Base-by-base conservation (phyloP, 2,113 vertebrate genomes). In the Chunga burmeisteri region DNA sequence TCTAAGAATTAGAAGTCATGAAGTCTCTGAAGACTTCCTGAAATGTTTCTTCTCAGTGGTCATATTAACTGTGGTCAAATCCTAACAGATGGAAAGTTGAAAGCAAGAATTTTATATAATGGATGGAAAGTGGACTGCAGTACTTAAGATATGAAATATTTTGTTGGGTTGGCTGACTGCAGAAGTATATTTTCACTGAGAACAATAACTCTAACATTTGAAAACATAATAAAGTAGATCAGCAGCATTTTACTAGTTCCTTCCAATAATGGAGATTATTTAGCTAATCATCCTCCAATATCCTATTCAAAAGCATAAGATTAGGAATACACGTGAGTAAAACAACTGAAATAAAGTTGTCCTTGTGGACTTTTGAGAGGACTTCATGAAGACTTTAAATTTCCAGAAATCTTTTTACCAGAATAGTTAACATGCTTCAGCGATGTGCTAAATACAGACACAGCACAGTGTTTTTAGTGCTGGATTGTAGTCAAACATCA, bases 401-500 rank as follows among this genome's bases (percentile, higher is more conserved):
- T 96, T 91, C 72, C 59, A 86, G 67, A 62, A 62, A 50, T 74
- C 23, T 67, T 92, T 96, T 94, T 84, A 74, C 47, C 75, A 52
- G 85, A 94, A 93, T 95, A 88, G 70, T 91, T 97, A 91, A 50
- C 82, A 85, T 95, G 70, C 81, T 95, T 95, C 81, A 88, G 23
- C 2, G 23, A 89, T 96, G 89, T 92, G 90, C 92, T 92, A 96
- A 96, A 93, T 93, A 84, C 77, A 88, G 94, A 77, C 78, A 83
- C 47, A 85, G 61, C 52, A 90, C 73, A 67, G 61, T 91, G 63
- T 71, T 93, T 95, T 77, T 62, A 80, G 42, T 79, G 66, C 74
- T 96, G 95, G 90, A 88, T 46, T 79, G 30, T 12, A 40, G 86
- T 96, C 89, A 96, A 95, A 91, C 90, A 91, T 92, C 65, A 85